Base-by-base conservation (phyloP, 2,113 vertebrate genomes). In the Scalopus aquaticus region DNA sequence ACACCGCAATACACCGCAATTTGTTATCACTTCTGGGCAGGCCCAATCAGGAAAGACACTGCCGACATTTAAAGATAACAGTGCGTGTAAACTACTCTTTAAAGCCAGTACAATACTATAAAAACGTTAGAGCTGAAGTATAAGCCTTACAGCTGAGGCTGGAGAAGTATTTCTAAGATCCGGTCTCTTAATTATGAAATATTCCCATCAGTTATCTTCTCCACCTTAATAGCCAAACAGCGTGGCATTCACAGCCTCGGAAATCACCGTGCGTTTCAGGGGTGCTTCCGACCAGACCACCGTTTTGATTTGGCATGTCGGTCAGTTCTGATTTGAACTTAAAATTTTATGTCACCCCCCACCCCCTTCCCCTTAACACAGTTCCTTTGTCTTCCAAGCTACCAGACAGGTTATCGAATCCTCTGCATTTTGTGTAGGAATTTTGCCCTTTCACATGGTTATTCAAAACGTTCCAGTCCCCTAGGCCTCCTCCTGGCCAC, bases 151-250 rank as follows among this genome's bases (percentile, higher is more conserved):
- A 93, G 72, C 3, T 26, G 39, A 56, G 77, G 78, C 62, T 81
- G 35, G 44, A 65, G 9, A 92, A 78, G 60, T 15, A 62, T 56
- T 90, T 84, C 79, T 64, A 58, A 89, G 32, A 82, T n/a, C 7
- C 32, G 16, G 12, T 20, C n/a, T 65, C 56, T 35, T 51, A n/a
- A 24, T 17, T 37, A 26, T 30, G 37, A 24, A 64, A 39, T 22
- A 20, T 79, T 58, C 37, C 20, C 32, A n/a, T 78, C n/a, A 37
- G 3, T 83, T 54, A 32, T 35, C 28, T 26, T 65, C 42, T 60
- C 32, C 58, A 28, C 4, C 3, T 11, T 32, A 86, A 49, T 0
- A 56, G 69, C 9, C 37, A 35, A 39, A 28, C 32, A 26, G 28
- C 3, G 2, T 6, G 19, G 26, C 46, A 60, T 2, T 32, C 56